phyloP scores from a whole-genome alignment of 1,140 invertebrate genomes.

The Ceratitis capitata region DNA sequence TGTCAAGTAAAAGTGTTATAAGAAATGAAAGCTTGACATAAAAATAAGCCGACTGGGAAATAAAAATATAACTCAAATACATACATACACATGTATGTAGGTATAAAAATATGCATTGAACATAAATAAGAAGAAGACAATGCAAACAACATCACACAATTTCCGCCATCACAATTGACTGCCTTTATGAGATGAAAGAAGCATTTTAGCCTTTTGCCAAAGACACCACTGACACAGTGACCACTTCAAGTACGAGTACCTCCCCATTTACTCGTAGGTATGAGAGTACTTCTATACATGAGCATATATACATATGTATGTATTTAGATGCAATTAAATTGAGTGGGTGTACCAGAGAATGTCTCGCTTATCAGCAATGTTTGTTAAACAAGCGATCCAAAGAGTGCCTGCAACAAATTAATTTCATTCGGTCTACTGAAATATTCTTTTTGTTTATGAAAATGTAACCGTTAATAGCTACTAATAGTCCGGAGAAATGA shows the following conservation, averaged over 20 bases:
- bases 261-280: no score
- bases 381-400: neutral
- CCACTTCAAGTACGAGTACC: neutral
- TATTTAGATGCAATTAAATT: neutral
- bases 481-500: neutral
- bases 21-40: neutral
- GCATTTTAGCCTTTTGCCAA: neutral
- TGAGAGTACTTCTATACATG: neutral
- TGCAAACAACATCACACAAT: neutral
- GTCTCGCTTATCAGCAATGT: neutral
- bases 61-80: neutral
- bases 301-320: neutral
- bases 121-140: neutral
- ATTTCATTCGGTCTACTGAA: neutral
- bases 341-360: neutral
- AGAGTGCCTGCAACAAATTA: neutral
- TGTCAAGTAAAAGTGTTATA: neutral
- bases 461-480: neutral
- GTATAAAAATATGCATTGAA: neutral
- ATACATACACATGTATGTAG: neutral
- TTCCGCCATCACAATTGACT: neutral
- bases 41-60: constrained; percentile 13
- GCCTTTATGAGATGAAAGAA: neutral
- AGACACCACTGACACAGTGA: constrained; percentile 5
- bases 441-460: neutral